Evolutionary conservation across 2,888 invertebrate species (phyloP).

Genomic region (Eupithecia insigniata): DNA sequence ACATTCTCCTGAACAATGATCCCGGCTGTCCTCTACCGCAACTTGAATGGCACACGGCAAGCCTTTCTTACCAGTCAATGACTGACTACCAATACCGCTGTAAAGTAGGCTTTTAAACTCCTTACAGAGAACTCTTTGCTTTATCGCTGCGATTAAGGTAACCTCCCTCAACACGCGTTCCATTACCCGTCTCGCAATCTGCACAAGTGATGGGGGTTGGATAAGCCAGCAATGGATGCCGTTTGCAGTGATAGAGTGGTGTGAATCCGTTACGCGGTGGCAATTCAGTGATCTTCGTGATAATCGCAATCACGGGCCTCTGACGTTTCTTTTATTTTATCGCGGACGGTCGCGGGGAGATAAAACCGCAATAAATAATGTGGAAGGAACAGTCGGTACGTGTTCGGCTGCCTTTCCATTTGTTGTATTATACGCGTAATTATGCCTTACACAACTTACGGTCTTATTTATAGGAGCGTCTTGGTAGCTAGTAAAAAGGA

Average conservation of each 20-base stretch:
- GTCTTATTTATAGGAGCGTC: slow-evolving; percentile 58
- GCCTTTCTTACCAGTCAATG: slow-evolving; percentile 68
- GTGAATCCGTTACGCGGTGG: slow-evolving; percentile 57
- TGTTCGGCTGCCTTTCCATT: slow-evolving; percentile 76
- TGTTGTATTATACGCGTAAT: slow-evolving; percentile 78
- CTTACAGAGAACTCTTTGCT: slow-evolving; percentile 73
- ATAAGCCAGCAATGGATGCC: slow-evolving; percentile 46
- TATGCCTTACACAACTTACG: slow-evolving; percentile 65
- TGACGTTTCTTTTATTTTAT: slow-evolving; percentile 83
- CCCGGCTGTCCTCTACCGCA: slow-evolving; percentile 65
- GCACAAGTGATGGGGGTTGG: not conserved
- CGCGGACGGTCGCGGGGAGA: slow-evolving; percentile 75
- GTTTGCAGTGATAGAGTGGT: slow-evolving; percentile 39
- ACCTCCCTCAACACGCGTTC: slow-evolving; percentile 23
- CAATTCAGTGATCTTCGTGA: slow-evolving; percentile 77
- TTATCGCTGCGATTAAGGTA: slow-evolving; percentile 50
- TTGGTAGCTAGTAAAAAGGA: slow-evolving; percentile 56
- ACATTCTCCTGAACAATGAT: slow-evolving; percentile 76
- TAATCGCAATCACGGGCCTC: slow-evolving; percentile 78
- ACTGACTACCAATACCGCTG: slow-evolving; percentile 73
- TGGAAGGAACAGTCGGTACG: slow-evolving; percentile 68
- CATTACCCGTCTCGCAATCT: slow-evolving; percentile 48
- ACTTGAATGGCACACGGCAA: slow-evolving; percentile 66
- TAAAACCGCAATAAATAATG: slow-evolving; percentile 82
- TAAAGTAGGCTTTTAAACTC: slow-evolving; percentile 67